Evolutionary conservation across 1,140 invertebrate species (phyloP), one percentile per base, ranked within the genome.

Genomic region (Drosophila ambigua): DNA sequence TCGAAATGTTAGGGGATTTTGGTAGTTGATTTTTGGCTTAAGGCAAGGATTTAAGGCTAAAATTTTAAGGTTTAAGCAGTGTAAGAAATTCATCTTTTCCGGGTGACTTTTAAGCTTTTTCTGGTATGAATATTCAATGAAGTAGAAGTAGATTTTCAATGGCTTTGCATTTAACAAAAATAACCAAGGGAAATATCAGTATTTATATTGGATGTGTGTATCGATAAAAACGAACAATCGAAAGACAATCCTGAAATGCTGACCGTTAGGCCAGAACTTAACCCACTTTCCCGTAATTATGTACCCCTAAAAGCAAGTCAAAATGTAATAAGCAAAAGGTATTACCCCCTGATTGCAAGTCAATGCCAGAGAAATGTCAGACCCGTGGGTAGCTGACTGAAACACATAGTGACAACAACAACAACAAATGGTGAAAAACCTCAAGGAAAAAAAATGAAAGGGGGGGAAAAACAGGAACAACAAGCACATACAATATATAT

Each of bases 401-500:
- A 39, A 39, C 35, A 39, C 35, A 39, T 9, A 65, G 45, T 41
- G 54, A 13, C 35, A 39, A 39, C 35, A 52, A 49, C 16, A 7
- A 26, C 44, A 5, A 24, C 63, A 63, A 41, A 43, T 41, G 16
- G 61, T 9, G 4, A 13, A 39, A 39, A 46, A 52, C 26, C 51
- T 44, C 15, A 68, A 31, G 64, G 46, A 64, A 58, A 58, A 58
- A 74, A 74, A 53, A 41, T 20, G 53, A 49, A 59, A 57, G 50
- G 51, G 26, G 35, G 26, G 26, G 13, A 60, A 60, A 53, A 57
- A 26, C 43, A 63, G 45, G 69, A 52, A 58, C 58, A 55, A 61
- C 48, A 55, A 53, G 11, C 4, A 39, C 71, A 74, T 24, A 24
- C 4, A 24, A 3, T 4, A 59, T 43, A 60, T 60, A 43, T 45